Evolutionary conservation across 2,888 invertebrate genomes (phyloP), one percentile per base, ranked within the genome.

Genomic region (Clostera curtula): DNA sequence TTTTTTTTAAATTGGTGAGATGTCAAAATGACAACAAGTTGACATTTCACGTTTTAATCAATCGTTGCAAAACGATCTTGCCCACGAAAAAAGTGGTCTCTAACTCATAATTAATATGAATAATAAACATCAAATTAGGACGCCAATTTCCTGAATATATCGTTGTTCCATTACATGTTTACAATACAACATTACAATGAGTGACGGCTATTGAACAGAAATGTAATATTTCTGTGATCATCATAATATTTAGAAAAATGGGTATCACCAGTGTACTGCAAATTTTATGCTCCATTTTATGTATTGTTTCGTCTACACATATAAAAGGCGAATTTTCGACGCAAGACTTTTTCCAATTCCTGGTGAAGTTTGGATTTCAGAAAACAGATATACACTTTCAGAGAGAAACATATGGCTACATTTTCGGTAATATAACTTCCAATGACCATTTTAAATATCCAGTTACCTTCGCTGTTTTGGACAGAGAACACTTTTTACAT

Each of bases 361-460:
- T 98, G 27, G 89, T 95, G 11, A 97, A 97, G 73, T 98, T 97
- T 74, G 98, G 97, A 31, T 95, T 98, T 68, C 97, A 98, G 79
- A 96, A 97, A 76, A 97, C 97, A 7, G 95, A 96, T 69, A 87
- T 90, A 20, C 92, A 95, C 68, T 90, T 91, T 49, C 89, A 90
- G 55, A 91, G 90, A 49, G 91, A 93, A 58, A 95, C 96, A 43
- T 92, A 93, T 73, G 98, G 98, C 24, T 98, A 95, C 72, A 95
- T 98, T 52, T 98, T 95, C 68, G 98, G 98, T 7, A 98, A 98
- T 70, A 89, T 98, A 23, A 95, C 97, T 12, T 88, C 93, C 0
- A 86, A 82, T 40, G 79, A 86, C 23, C 84, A 87, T 29, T 89
- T 91, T 53, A 85, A 86, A 31, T 86, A 86, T 41, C 89, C 89